Percentiles rank a stretch among this genome's conserved stretches.
Evolutionary conservation across 2,888 invertebrate species (phyloP).

Genomic region (Fragum whitleyi): DNA sequence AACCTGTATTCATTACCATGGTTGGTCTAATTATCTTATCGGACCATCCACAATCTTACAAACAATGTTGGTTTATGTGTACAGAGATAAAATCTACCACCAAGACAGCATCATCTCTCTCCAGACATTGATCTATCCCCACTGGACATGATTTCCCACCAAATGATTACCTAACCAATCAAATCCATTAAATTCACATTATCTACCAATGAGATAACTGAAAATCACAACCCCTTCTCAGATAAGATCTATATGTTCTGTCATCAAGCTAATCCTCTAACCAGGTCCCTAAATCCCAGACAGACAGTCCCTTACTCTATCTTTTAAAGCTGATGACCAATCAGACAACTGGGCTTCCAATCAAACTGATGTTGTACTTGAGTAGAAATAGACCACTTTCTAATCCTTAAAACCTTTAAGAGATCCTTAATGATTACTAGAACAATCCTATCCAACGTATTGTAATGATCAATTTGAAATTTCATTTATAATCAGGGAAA

Average conservation of each 20-base stretch:
- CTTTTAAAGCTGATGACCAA: conserved; percentile 6
- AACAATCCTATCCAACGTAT: too few species aligned
- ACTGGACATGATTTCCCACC: not conserved
- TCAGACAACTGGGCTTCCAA: conserved; percentile 3
- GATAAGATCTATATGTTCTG: conserved; percentile 20
- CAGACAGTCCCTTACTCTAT: conserved; percentile 4
- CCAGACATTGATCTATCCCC: not conserved
- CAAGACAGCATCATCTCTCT: not conserved
- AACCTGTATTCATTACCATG: conserved; percentile 40
- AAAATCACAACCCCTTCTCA: conserved; percentile 10
- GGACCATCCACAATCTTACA: conserved; percentile 2
- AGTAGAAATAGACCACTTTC: not conserved
- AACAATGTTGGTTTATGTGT: conserved; percentile 18
- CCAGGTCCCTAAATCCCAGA: not conserved
- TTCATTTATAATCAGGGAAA: too few species aligned
- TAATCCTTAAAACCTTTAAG: too few species aligned
- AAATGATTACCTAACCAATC: conserved; percentile 22
- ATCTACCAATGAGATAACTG: conserved; percentile 28
- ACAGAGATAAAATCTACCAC: conserved; percentile 17
- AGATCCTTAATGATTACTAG: too few species aligned
- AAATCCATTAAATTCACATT: conserved; percentile 6
- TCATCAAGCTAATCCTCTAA: conserved; percentile 14
- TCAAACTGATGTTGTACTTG: not conserved
- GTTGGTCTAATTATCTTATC: conserved; percentile 15
- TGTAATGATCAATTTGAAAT: too few species aligned